Conservation (phyloP, 2,888 invertebrate genomes). For the Athrips mouffetella region DNA sequence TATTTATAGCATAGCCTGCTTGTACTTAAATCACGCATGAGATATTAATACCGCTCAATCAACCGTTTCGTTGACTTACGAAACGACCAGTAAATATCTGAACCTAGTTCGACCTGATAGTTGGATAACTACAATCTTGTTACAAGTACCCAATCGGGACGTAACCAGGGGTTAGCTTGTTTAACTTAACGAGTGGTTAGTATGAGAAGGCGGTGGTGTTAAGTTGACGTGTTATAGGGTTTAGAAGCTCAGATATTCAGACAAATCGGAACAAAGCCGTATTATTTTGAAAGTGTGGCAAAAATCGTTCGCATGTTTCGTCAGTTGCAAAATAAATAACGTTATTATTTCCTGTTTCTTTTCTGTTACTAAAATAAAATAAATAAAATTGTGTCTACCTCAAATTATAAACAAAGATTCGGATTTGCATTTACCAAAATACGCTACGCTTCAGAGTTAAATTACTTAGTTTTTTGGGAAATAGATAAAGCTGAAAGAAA, state of each 20-base stretch:
- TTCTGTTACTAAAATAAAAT: no score
- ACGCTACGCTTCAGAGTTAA: no score
- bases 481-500: no score
- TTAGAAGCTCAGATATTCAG: neutral
- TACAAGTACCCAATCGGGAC: neutral
- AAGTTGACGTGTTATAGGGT: neutral
- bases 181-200: neutral
- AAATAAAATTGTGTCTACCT: no score
- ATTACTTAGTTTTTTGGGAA: no score
- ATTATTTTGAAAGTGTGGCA: neutral
- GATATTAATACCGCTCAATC: neutral
- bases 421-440: no score
- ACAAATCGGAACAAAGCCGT: neutral
- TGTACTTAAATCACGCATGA: neutral
- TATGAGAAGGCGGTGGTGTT: neutral
- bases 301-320: neutral
- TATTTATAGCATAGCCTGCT: neutral
- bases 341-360: no score
- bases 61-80: slow-evolving; percentile 1
- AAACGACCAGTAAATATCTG: slow-evolving; percentile 1
- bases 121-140: slow-evolving; percentile 1
- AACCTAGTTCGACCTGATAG: neutral
- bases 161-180: slow-evolving; percentile 3
- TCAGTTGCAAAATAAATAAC: neutral
- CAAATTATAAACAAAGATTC: no score